Evolutionary conservation across 1,140 invertebrate species (phyloP), one percentile per base, ranked within the genome.

Genomic region (Drosophila aff.): DNA sequence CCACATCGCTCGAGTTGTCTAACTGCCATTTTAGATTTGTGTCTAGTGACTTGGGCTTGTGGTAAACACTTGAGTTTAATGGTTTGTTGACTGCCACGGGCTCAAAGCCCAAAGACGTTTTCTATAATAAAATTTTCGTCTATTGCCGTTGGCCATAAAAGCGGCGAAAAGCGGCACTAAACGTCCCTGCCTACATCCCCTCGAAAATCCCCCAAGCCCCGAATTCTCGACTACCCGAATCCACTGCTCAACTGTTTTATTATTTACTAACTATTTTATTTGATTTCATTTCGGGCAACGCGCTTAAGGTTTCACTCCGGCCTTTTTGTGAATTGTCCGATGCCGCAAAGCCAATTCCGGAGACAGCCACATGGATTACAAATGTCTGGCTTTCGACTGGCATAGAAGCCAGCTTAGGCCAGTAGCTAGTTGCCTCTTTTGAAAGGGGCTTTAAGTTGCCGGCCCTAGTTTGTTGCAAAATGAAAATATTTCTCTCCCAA

Each of bases 211-310:
- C 36, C 18, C 21, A 44, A 21, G 1, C 43, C 41, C 16, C n/a
- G n/a, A 10, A 18, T 5, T 7, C 43, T 21, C 47, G 23, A 21
- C 6, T 64, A 21, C 23, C 26, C 44, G 43, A 75, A 73, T 57
- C 58, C 73, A 83, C 73, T 87, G 80, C 50, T 83, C 84, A 75
- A 69, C 84, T 89, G 77, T 90, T 89, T 89, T 89, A 89, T 89
- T 89, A 89, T 89, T 89, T 84, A 89, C 85, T 89, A 89, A 89
- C 85, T 89, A 89, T 89, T 89, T 89, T 90, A 90, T 89, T 89
- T 89, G 85, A 89, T 89, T 89, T 87, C 79, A 90, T 84, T 87
- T 68, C 46, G 50, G 73, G 68, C 84, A 78, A 73, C 74, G 76
- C 67, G 74, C 74, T 69, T 68, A 78, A 68, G 71, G 61, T 50